A percentile compares a stretch with the other conserved stretches of the same genome.
Evolutionary conservation across 2,797 vertebrate genomes (phyloP).

Genomic region (Cyprinodon diabolis): DNA sequence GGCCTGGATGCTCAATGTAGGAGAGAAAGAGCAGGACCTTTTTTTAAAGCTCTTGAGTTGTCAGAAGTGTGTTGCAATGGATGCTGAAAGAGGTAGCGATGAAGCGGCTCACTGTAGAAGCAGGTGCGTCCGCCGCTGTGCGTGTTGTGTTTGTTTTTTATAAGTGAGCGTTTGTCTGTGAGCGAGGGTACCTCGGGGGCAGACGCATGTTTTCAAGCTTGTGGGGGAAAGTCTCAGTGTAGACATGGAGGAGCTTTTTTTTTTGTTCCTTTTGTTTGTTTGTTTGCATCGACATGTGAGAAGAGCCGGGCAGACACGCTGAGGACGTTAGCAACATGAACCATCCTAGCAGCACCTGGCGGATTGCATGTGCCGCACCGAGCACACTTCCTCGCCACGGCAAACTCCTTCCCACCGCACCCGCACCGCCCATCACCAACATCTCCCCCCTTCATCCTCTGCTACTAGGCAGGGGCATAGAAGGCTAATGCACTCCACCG

Average conservation of each 20-base stretch:
- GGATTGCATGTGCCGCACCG: slow-evolving; percentile 68
- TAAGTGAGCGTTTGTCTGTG: slow-evolving; percentile 61
- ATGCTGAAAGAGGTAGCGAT: background rate
- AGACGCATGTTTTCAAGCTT: slow-evolving; percentile 51
- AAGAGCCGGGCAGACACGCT: slow-evolving; percentile 41
- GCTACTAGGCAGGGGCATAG: slow-evolving; percentile 58
- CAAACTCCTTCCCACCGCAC: slow-evolving; percentile 28
- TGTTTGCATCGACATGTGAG: slow-evolving; percentile 4
- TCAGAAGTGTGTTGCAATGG: too few relatives aligned
- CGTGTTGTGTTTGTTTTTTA: slow-evolving; percentile 69
- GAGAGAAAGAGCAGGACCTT: background rate
- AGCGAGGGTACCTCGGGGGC: slow-evolving; percentile 53
- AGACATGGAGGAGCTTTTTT: slow-evolving; percentile 10
- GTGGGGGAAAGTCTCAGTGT: slow-evolving; percentile 40
- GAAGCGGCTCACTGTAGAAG: slow-evolving; percentile 3
- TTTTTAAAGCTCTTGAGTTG: background rate
- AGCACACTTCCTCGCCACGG: slow-evolving; percentile 56
- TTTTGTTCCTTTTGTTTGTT: slow-evolving; percentile 8
- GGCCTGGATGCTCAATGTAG: background rate
- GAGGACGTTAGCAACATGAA: slow-evolving; percentile 57
- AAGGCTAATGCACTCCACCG: slow-evolving; percentile 76
- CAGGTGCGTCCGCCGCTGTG: slow-evolving; percentile 59
- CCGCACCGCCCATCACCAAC: slow-evolving; percentile 12
- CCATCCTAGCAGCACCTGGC: slow-evolving; percentile 71
- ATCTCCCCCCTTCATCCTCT: slow-evolving; percentile 45